Base-by-base conservation (phyloP, 2,888 invertebrate genomes). In the Chelonus formosanus region DNA sequence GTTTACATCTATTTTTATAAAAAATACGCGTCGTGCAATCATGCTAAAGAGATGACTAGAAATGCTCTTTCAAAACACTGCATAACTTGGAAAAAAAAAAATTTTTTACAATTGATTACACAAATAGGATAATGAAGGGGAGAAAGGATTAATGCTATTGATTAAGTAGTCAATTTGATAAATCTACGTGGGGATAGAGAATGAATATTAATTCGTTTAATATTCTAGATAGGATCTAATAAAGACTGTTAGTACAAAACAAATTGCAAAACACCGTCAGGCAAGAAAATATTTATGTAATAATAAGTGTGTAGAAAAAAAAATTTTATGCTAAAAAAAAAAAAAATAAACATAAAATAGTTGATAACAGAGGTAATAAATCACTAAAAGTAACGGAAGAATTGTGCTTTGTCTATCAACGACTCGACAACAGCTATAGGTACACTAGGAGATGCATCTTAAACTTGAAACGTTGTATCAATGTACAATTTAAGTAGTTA, bases 381-480 rank as follows among this genome's bases (percentile, higher is more conserved):
- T 67, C 68, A 74, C 68, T 74, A 73, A 76, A 75, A 73, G 62
- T 71, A 75, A 75, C 61, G 73, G 71, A 76, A 74, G 76, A 65
- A 76, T 76, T 82, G 77, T 79, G 82, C 82, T 83, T 78, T 80
- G 83, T 83, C 83, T 83, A 82, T 83, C 83, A 83, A 82, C 83
- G 83, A 83, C 83, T 83, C 83, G 82, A 82, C 83, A 82, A 83
- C 80, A 83, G 83, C 81, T 80, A 59, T 62, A 78, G 76, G 76
- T 80, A 74, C 32, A 76, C 76, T 76, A 80, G 77, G 76, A 82
- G 75, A 79, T 80, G 80, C 81, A 80, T 73, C 75, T 45, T 5
- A 43, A 76, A 71, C 71, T 75, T 76, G 73, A 72, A 71, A 77
- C 75, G 74, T 74, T 72, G 70, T 54, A 43, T 36, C 50, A 40